Evolutionary conservation across 2,113 vertebrate species (phyloP).

Genomic region (Saimiri boliviensis): DNA sequence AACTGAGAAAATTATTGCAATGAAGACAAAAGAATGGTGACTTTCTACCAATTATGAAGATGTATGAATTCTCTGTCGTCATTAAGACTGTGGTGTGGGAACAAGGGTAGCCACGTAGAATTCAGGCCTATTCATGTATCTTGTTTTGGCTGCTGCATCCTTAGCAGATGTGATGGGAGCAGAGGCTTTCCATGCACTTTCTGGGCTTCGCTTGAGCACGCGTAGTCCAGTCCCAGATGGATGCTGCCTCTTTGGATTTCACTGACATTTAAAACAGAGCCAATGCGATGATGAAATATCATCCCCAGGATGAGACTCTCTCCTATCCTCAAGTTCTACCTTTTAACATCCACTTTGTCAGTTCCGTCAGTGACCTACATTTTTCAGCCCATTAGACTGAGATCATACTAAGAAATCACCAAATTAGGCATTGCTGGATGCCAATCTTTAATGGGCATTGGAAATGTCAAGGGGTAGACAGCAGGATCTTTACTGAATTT

Average conservation of each 20-base stretch:
- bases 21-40: background rate
- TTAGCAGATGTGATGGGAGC: background rate
- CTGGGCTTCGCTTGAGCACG: background rate
- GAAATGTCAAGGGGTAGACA: background rate
- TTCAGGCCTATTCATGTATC: background rate
- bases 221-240: background rate
- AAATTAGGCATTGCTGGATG: background rate
- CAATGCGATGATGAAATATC: background rate
- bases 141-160: background rate
- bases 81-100: background rate
- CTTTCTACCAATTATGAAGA: background rate
- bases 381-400: background rate
- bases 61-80: background rate
- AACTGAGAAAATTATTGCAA: background rate
- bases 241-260: background rate
- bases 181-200: background rate
- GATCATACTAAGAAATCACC: too few species aligned
- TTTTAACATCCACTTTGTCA: background rate
- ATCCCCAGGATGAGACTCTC: background rate
- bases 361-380: too few species aligned
- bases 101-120: background rate
- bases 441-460: background rate
- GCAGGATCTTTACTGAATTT: background rate
- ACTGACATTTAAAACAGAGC: background rate
- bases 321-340: too few species aligned